Conservation (phyloP, 2,888 invertebrate genomes). For the Brenthis ino region DNA sequence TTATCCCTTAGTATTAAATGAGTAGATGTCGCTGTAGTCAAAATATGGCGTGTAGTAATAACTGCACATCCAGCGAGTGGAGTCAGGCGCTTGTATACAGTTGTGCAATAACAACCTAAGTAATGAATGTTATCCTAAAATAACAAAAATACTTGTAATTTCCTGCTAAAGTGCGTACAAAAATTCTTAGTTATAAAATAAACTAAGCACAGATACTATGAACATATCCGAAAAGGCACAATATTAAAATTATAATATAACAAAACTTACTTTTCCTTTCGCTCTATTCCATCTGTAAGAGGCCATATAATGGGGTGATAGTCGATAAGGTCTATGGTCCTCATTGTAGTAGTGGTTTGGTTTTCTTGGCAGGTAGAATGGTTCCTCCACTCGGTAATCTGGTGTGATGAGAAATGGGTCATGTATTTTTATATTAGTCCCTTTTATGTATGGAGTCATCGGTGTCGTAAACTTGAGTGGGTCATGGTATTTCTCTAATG, state of each 20-base stretch:
- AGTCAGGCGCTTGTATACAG: constrained; percentile 46
- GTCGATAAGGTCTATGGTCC: constrained; percentile 37
- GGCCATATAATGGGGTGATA: constrained; percentile 34
- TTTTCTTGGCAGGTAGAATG: constrained; percentile 11
- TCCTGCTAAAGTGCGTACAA: too few species aligned
- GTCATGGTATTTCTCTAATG: constrained; percentile 27
- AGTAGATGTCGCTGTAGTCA: constrained; percentile 59
- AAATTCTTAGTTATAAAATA: too few species aligned
- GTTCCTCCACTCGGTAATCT: constrained; percentile 38
- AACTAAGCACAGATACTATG: too few species aligned
- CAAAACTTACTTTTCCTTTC: background rate
- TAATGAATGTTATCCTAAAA: constrained; percentile 42
- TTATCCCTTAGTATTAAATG: constrained; percentile 48
- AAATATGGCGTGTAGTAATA: constrained; percentile 53
- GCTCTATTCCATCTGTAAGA: background rate
- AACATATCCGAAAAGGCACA: too few species aligned
- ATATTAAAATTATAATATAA: too few species aligned
- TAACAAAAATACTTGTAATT: background rate
- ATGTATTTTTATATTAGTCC: constrained; percentile 19
- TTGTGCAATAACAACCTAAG: constrained; percentile 54
- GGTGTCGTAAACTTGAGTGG: constrained; percentile 21
- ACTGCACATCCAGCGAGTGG: constrained; percentile 53
- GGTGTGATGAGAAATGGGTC: constrained; percentile 26
- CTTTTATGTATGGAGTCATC: constrained; percentile 14
- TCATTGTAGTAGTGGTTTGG: constrained; percentile 22